Evolutionary conservation across 1,140 invertebrate genomes (phyloP).

Genomic region (Pinna nobilis): DNA sequence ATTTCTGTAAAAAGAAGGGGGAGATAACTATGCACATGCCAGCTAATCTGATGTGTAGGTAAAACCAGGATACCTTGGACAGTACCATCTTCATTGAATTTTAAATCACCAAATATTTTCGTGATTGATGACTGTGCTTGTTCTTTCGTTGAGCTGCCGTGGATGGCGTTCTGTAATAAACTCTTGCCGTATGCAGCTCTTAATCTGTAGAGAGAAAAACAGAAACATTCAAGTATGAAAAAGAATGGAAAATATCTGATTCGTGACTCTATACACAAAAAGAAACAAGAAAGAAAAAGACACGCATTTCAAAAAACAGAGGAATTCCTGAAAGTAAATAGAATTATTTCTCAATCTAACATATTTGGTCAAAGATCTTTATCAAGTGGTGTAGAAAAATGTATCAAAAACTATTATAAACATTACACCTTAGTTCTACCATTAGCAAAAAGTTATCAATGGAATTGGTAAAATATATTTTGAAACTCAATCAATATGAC

Average conservation of each 20-base stretch:
- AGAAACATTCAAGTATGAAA: no score
- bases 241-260: no score
- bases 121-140: conserved; percentile 63
- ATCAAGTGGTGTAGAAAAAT: no score
- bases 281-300: no score
- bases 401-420: no score
- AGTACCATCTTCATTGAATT: conserved; percentile 68
- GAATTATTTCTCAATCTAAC: no score
- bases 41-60: conserved; percentile 15
- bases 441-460: no score
- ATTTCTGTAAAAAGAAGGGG: neutral
- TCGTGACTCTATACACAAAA: no score
- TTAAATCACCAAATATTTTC: conserved; percentile 70
- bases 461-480: no score
- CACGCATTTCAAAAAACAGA: neutral
- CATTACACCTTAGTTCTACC: no score
- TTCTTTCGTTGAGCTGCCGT: conserved; percentile 64
- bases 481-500: no score
- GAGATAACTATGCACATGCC: conserved; percentile 27
- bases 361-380: no score
- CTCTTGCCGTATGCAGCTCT: conserved; percentile 69
- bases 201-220: conserved; percentile 55
- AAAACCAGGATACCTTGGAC: conserved; percentile 61
- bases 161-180: conserved; percentile 70
- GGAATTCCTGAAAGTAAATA: neutral